These are phyloP conservation scores for Pygocentrus nattereri DNA, from an alignment of 2,797 vertebrate genomes.

Conservation along the genomic window DNA sequence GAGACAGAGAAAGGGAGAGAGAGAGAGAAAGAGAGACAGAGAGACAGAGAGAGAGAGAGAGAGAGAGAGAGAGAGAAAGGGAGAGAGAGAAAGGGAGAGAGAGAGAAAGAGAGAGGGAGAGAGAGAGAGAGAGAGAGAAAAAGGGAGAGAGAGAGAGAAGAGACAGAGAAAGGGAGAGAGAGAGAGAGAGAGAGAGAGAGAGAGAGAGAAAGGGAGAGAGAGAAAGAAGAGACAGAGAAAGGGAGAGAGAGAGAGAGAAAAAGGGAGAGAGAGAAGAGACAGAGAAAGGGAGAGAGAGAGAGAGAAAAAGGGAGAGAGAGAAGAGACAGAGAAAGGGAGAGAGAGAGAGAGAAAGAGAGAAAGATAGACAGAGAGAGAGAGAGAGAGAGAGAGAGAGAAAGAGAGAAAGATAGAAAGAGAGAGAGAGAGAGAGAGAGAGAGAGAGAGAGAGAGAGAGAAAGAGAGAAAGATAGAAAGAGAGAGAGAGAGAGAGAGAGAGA, in stretches of 20 bases:
- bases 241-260: too few species aligned
- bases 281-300: not conserved
- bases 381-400: not conserved
- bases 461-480: too few species aligned
- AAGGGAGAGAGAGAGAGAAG: not conserved
- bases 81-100: slow-evolving; percentile 19
- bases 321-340: slow-evolving; percentile 44
- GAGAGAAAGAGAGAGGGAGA: slow-evolving; percentile 50
- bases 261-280: slow-evolving; percentile 9
- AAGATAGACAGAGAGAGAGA: too few species aligned
- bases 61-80: not conserved
- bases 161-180: too few species aligned
- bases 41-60: slow-evolving; percentile 53
- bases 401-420: slow-evolving; percentile 4
- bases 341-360: slow-evolving; percentile 1
- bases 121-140: slow-evolving; percentile 1
- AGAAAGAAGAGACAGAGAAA: too few species aligned
- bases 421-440: not conserved
- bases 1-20: slow-evolving; percentile 5
- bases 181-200: slow-evolving; percentile 5
- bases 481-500: not conserved
- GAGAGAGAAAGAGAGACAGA: not conserved
- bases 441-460: slow-evolving; percentile 8
- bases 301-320: slow-evolving; percentile 36
- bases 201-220: not conserved